A percentile compares a stretch with the other conserved stretches of the same genome.
phyloP scores from a whole-genome alignment of 37 sponge, comb jelly and placozoan genomes.

The Tethya wilhelma region DNA sequence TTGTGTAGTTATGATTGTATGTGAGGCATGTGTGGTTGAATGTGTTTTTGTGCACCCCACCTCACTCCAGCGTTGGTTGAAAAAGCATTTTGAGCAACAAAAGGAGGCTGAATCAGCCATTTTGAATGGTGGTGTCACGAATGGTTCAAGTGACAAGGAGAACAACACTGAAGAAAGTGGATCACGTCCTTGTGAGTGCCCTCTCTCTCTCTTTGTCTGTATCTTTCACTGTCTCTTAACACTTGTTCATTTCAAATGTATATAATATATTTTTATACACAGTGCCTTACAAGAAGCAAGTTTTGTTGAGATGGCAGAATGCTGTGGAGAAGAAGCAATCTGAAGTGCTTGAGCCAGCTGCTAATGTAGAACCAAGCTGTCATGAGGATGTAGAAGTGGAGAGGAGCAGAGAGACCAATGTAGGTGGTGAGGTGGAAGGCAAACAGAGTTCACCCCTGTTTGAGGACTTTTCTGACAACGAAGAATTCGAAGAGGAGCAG shows the following conservation, averaged over 20 bases:
- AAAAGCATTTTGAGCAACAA: not conserved
- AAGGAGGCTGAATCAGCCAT: not conserved
- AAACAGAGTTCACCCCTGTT: constrained; percentile 54
- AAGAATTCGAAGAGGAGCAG: constrained; percentile 34
- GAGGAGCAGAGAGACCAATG: too few species aligned
- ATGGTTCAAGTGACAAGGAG: constrained; percentile 15
- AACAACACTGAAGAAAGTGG: not conserved
- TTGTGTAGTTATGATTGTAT: not conserved
- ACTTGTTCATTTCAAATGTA: not conserved
- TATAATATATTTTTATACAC: not conserved
- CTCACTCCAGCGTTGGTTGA: constrained; percentile 29
- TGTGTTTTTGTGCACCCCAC: not conserved
- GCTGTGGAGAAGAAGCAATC: not conserved
- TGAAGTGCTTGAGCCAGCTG: not conserved
- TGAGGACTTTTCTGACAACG: constrained; percentile 70
- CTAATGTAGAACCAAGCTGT: not conserved
- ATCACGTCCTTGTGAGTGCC: not conserved
- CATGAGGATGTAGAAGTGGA: not conserved
- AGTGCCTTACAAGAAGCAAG: constrained; percentile 47
- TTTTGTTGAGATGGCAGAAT: constrained; percentile 41
- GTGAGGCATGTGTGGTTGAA: not conserved
- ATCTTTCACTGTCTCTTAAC: not conserved
- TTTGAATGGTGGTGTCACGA: not conserved
- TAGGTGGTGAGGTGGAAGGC: not conserved
- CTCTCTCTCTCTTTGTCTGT: not conserved